Conservation (phyloP, 2,888 invertebrate genomes). For the Caenorhabditis uteleia region DNA sequence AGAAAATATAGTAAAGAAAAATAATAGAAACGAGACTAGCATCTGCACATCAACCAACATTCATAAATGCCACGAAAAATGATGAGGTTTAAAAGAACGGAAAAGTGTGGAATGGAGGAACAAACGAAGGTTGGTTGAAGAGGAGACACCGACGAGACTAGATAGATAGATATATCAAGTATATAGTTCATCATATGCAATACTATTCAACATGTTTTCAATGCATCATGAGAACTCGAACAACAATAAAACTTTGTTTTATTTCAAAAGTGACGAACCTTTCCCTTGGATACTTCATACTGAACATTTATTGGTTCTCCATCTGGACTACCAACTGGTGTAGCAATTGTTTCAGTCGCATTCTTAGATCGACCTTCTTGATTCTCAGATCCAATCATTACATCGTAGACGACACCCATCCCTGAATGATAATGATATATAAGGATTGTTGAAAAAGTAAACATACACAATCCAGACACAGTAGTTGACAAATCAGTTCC, state of each 20-base stretch:
- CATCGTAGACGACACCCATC: slow-evolving; percentile 79
- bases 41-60: no score
- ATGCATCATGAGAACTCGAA: background rate
- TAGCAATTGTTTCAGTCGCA: slow-evolving; percentile 85
- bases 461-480: slow-evolving; percentile 54
- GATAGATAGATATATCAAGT: no score
- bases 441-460: background rate
- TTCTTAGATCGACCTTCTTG: slow-evolving; percentile 93
- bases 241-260: background rate
- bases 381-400: slow-evolving; percentile 93
- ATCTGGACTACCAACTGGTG: slow-evolving; percentile 82
- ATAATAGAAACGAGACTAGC: no score
- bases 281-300: slow-evolving; percentile 61
- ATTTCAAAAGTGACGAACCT: slow-evolving; percentile 38
- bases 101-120: no score
- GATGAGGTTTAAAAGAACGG: no score
- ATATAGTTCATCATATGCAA: no score
- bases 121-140: no score
- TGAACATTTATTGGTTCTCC: slow-evolving; percentile 65
- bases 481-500: slow-evolving; percentile 43
- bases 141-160: no score
- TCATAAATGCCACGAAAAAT: no score
- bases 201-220: no score
- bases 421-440: slow-evolving; percentile 42
- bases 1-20: no score